These are phyloP conservation scores for Timema cristinae DNA, from an alignment of 2,888 invertebrate species.

Conservation along the genomic window DNA sequence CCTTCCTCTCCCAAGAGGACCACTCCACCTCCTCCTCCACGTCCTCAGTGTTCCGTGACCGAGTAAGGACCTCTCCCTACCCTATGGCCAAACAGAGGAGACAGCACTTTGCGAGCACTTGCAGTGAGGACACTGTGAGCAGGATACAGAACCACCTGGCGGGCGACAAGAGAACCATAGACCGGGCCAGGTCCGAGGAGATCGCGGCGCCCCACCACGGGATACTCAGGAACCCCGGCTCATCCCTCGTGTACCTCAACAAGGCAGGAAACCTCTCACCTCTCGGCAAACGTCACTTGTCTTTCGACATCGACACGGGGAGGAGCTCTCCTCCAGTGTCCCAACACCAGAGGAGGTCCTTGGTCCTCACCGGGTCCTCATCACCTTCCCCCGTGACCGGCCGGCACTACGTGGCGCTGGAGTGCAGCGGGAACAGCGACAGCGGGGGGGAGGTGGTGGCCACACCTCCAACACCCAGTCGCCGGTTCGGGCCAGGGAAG, in stretches of 20 bases:
- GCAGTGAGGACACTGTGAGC: neutral
- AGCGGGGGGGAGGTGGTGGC: constrained; percentile 28
- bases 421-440: constrained; percentile 28
- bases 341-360: constrained; percentile 16
- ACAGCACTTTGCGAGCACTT: too few species aligned
- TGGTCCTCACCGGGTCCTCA: neutral
- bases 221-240: neutral
- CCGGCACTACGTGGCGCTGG: constrained; percentile 3
- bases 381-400: constrained; percentile 6
- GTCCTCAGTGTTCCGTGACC: neutral
- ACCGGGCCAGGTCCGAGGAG: constrained; percentile 7
- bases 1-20: neutral
- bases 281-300: neutral
- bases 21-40: neutral
- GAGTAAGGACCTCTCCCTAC: neutral
- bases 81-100: too few species aligned
- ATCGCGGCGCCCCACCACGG: neutral
- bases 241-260: constrained; percentile 3
- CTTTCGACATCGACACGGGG: constrained; percentile 5
- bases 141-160: neutral
- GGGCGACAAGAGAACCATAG: neutral
- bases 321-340: neutral
- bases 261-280: neutral
- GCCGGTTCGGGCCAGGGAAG: constrained; percentile 20
- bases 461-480: constrained; percentile 25